A percentile compares a stretch with the other conserved stretches of the same genome.
Evolutionary conservation across 2,888 invertebrate genomes (phyloP).

Genomic region (Shargacucullia verbasci): DNA sequence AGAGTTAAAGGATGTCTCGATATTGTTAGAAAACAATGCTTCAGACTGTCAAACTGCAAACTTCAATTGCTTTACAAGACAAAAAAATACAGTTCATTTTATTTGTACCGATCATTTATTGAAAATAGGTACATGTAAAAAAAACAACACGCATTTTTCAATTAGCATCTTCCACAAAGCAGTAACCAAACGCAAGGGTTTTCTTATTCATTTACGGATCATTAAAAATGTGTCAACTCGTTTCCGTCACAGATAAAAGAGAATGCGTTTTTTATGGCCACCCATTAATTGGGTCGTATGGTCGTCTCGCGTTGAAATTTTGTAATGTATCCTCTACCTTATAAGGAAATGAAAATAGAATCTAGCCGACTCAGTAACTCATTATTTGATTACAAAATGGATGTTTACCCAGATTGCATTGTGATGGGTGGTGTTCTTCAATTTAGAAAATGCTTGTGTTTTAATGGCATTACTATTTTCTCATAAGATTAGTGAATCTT

Average conservation of each 20-base stretch:
- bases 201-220: slow-evolving; percentile 47
- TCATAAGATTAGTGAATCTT: too few species aligned
- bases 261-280: slow-evolving; percentile 61
- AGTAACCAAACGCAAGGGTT: slow-evolving; percentile 10
- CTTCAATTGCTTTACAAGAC: too few species aligned
- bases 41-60: too few species aligned
- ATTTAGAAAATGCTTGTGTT: too few species aligned
- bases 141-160: too few species aligned
- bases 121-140: too few species aligned
- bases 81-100: too few species aligned
- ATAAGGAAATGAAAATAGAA: slow-evolving; percentile 51
- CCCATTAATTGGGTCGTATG: slow-evolving; percentile 62
- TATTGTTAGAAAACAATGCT: too few species aligned
- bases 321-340: slow-evolving; percentile 64
- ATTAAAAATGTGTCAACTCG: slow-evolving; percentile 61
- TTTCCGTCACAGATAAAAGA: slow-evolving; percentile 71
- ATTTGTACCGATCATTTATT: too few species aligned
- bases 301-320: slow-evolving; percentile 62
- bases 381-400: slow-evolving; percentile 20
- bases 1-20: too few species aligned
- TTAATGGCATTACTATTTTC: too few species aligned
- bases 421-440: background rate
- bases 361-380: slow-evolving; percentile 22
- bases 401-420: background rate
- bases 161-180: too few species aligned